These are phyloP conservation scores for Tricholauxania praeusta DNA, from an alignment of 2,888 invertebrate species.

Conservation along the genomic window DNA sequence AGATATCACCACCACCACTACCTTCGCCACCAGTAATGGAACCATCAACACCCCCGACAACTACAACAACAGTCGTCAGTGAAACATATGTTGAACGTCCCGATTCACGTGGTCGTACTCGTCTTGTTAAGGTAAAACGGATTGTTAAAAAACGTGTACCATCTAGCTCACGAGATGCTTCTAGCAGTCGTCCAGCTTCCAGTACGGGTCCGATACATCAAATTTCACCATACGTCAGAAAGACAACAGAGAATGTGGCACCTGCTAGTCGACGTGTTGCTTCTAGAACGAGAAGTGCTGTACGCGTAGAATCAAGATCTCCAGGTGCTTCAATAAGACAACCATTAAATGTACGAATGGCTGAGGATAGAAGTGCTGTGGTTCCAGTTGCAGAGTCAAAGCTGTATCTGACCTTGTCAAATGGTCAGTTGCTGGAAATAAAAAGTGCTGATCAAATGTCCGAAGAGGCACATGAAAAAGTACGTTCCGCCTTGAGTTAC, in stretches of 20 bases:
- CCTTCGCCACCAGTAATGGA: constrained; percentile 35
- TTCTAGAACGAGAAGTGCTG: constrained; percentile 45
- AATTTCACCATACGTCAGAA: not conserved
- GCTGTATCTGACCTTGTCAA: not conserved
- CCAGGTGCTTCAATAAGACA: constrained; percentile 48
- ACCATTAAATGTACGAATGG: constrained; percentile 30
- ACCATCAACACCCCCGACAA: constrained; percentile 25
- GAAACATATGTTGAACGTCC: constrained; percentile 59
- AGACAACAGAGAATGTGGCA: not conserved
- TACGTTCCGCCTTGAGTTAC: constrained; percentile 78
- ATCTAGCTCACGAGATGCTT: constrained; percentile 63
- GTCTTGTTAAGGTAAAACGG: constrained; percentile 62
- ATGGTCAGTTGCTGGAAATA: constrained; percentile 45
- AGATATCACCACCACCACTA: constrained; percentile 45
- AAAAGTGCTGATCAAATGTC: constrained; percentile 68
- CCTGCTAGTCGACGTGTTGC: constrained; percentile 40
- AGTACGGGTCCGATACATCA: constrained; percentile 42
- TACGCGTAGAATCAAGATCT: constrained; percentile 52
- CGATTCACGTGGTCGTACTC: constrained; percentile 63
- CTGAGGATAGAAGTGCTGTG: constrained; percentile 1
- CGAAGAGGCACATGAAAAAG: constrained; percentile 75
- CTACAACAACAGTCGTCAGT: constrained; percentile 53
- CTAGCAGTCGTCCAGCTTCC: constrained; percentile 52
- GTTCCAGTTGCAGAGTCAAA: not conserved
- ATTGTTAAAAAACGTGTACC: constrained; percentile 62